Base-by-base conservation (phyloP, 2,113 vertebrate species). In the Macaca nemestrina region DNA sequence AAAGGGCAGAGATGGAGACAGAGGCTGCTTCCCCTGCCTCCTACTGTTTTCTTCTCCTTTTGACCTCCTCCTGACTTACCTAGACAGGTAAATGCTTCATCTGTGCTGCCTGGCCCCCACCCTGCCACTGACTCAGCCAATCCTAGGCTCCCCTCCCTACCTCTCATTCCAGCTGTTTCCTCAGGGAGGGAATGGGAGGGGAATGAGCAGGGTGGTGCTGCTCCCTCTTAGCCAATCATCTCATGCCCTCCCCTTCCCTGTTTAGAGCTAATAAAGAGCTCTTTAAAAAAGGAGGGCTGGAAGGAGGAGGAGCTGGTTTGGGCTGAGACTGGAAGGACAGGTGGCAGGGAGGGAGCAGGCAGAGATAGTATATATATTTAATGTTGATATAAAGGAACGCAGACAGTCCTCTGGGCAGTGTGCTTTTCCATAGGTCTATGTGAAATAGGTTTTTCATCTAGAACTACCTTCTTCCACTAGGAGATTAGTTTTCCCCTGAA, bases 41-140 rank as follows among this genome's bases (percentile, higher is more conserved):
- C 86, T 43, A 32, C 59, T 52, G 78, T 40, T 93, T 94, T 84
- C 95, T 85, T 94, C 96, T 97, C 43, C 85, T 94, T 97, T 35
- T 97, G 97, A 98, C 97, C 96, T 98, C 92, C 95, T 94, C 85
- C 98, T 96, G 97, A 97, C 96, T 98, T 95, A 98, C 98, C 98
- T 98, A 83, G 96, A 92, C 98, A 98, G 98, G 98, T 98, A 98
- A 97, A 94, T n/a, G 88, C 97, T 90, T 97, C 96, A 76, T 67
- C 95, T 5, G 73, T 10, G 84, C 93, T 40, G 90, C 88, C 45
- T 68, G 32, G 30, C 93, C 94, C 97, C 98, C 98, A 88, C 98
- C 97, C 96, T 38, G 50, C 68, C 59, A 27, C 92, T 61, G 92
- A 79, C 94, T 93, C 61, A 75, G 80, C 98, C 98, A 98, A 98